Evolutionary conservation across 2,113 vertebrate species (phyloP).

Genomic region (Centropus bengalensis): DNA sequence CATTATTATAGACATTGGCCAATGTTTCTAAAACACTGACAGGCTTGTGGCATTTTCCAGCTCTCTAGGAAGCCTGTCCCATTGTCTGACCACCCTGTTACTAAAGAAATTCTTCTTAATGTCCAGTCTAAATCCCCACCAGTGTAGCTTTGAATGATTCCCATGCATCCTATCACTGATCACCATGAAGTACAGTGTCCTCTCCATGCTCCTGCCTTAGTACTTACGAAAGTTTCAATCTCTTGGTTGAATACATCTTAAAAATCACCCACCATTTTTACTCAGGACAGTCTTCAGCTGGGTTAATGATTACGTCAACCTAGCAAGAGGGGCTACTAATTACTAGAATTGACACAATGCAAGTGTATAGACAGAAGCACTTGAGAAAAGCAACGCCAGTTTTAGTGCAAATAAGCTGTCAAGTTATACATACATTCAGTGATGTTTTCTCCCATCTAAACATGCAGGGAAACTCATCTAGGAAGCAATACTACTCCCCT

Average conservation of each 20-base stretch:
- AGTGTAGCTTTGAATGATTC: too few species aligned
- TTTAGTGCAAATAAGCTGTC: not conserved
- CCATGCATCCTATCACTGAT: too few species aligned
- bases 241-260: not conserved
- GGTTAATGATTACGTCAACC: accelerated
- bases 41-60: too few species aligned
- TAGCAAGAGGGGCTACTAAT: not conserved
- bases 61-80: too few species aligned
- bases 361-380: not conserved
- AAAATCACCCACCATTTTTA: not conserved
- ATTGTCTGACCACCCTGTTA: too few species aligned
- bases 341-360: not conserved
- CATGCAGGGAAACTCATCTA: not conserved
- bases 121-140: too few species aligned
- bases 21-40: too few species aligned
- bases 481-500: not conserved
- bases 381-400: not conserved
- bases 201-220: not conserved
- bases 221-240: not conserved
- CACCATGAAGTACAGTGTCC: not conserved
- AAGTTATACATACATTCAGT: not conserved
- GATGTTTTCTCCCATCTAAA: not conserved
- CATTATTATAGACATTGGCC: too few species aligned
- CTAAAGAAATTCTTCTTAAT: too few species aligned
- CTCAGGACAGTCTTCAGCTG: not conserved